Percentiles rank a stretch among this genome's conserved stretches.
Evolutionary conservation across 2,113 vertebrate species (phyloP).

Genomic region (Gallinago media): DNA sequence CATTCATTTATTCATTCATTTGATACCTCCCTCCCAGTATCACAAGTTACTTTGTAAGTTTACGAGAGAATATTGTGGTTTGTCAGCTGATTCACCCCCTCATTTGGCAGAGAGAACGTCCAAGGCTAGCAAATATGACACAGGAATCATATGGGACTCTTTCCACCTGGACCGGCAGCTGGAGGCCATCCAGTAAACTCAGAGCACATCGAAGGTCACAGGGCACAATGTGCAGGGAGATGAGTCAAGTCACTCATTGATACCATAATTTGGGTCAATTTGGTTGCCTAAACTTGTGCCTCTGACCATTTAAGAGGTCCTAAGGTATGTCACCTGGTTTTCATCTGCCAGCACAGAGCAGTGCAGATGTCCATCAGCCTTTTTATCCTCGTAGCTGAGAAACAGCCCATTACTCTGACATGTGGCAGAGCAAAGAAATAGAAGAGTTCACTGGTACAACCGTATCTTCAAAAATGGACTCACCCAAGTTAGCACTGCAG

Average conservation of each 20-base stretch:
- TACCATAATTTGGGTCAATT: neutral
- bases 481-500: neutral
- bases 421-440: neutral
- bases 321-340: neutral
- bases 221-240: neutral
- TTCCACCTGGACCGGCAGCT: neutral
- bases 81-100: neutral
- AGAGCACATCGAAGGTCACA: neutral
- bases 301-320: neutral
- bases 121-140: neutral
- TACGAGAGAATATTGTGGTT: neutral
- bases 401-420: neutral
- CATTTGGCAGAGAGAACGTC: neutral
- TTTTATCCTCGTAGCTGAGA: neutral
- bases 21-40: neutral
- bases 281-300: neutral
- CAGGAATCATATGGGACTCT: neutral
- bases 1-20: neutral
- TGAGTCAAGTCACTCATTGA: neutral
- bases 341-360: neutral
- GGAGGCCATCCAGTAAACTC: neutral
- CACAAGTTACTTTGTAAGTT: neutral
- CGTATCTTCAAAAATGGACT: neutral
- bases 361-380: neutral
- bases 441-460: neutral